Evolutionary conservation across 2,888 invertebrate genomes (phyloP), one percentile per base, ranked within the genome.

Genomic region (Drosophila dives): DNA sequence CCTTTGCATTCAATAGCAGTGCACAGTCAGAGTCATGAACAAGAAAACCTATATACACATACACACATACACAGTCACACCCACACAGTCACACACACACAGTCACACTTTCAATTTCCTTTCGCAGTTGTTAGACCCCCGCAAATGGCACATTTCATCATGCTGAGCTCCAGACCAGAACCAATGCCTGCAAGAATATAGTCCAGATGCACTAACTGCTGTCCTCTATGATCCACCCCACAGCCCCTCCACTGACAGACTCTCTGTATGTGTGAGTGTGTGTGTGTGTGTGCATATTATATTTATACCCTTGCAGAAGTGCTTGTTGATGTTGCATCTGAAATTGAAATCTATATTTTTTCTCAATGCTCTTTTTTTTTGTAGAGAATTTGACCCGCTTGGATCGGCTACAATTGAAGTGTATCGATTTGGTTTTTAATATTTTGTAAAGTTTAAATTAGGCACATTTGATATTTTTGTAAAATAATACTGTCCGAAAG

Each of bases 301-400:
- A 86, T 85, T 89, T 85, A 89, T 90, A 89, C 75, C 72, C 65
- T 73, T 68, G 82, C 67, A 83, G 20, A 67, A 90, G 90, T 89
- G 85, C 90, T 89, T 90, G 89, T 85, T 85, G 89, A 89, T 90
- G 90, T 86, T 75, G 90, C 87, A 86, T 86, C 90, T 90, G 87
- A 89, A 86, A 86, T 86, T 90, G 90, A 84, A 86, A 86, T 86
- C 85, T 83, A 72, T 26, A 73, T 61, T 55, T 65, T 80, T 78
- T 59, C 53, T 55, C 17, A 38, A 23, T n/a, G n/a, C 10, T 3
- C 6, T 49, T 54, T 58, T 65, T 65, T 34, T 45, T 34, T 34
- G 29, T 55, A 65, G 63, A 60, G 7, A 7, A 7, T 55, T 49
- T 26, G 29, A 40, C 20, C 20, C 33, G 45, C 48, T 53, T 36